Evolutionary conservation across 2,797 vertebrate genomes (phyloP).

Genomic region (Crenichthys baileyi): DNA sequence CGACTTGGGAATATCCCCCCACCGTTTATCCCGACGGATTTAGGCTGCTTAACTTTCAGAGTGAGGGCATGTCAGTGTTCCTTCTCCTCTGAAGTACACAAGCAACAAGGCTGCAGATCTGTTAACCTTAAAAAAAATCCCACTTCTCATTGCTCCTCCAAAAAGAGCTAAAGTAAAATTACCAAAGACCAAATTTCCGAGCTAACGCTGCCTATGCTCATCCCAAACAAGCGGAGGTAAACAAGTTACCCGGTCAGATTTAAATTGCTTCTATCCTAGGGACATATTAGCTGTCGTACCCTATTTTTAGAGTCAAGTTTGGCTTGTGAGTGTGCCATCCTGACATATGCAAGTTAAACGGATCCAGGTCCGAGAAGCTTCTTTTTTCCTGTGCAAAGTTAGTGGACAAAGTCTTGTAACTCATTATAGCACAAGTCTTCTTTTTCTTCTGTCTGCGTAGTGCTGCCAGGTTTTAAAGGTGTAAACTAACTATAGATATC

Average conservation of each 20-base stretch:
- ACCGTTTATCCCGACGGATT: conserved; percentile 77
- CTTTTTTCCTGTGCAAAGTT: conserved; percentile 52
- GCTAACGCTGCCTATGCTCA: conserved; percentile 83
- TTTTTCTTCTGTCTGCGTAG: conserved; percentile 73
- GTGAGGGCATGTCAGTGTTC: conserved; percentile 70
- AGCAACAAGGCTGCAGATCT: conserved; percentile 62
- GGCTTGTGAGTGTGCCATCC: conserved; percentile 64
- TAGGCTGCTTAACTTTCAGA: conserved; percentile 77
- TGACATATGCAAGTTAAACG: conserved; percentile 72
- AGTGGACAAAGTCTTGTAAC: conserved; percentile 69
- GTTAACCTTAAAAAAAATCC: conserved; percentile 20
- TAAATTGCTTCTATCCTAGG: conserved; percentile 42
- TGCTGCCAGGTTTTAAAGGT: conserved; percentile 66
- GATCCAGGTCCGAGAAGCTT: conserved; percentile 57
- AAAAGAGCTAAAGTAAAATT: conserved; percentile 60
- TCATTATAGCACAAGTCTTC: conserved; percentile 82
- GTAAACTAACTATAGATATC: conserved; percentile 70
- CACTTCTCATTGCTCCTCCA: conserved; percentile 41
- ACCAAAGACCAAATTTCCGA: conserved; percentile 81
- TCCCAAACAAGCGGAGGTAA: conserved; percentile 74
- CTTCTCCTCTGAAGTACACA: conserved; percentile 67
- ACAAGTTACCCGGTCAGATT: conserved; percentile 39
- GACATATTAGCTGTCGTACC: conserved; percentile 45
- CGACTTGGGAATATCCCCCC: conserved; percentile 54
- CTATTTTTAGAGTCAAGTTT: conserved; percentile 36